phyloP scores from a whole-genome alignment of 1,140 invertebrate genomes.

The Argopecten irradians region DNA sequence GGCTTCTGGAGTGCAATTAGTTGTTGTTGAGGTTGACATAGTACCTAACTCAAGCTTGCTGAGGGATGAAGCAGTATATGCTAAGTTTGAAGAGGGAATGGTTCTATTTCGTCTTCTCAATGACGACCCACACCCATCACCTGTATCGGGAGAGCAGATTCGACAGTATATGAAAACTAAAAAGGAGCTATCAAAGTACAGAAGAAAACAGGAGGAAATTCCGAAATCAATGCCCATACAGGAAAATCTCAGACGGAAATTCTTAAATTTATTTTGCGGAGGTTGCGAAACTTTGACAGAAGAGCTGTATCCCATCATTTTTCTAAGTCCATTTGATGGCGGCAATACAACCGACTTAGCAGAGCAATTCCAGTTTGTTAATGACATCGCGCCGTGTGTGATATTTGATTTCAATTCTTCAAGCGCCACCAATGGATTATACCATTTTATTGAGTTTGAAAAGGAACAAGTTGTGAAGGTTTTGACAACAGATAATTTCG shows the following conservation, averaged over 20 bases:
- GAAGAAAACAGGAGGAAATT: slow-evolving; percentile 47
- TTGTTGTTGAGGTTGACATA: slow-evolving; percentile 59
- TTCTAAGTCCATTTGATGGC: slow-evolving; percentile 44
- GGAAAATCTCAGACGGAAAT: slow-evolving; percentile 34
- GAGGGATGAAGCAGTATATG: slow-evolving; percentile 48
- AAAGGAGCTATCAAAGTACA: slow-evolving; percentile 34
- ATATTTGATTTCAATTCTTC: slow-evolving; percentile 62
- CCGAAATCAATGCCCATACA: neutral
- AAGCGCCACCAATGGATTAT: slow-evolving; percentile 49
- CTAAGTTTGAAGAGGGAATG: too few species aligned
- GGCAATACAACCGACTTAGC: too few species aligned
- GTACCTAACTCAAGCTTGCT: slow-evolving; percentile 39
- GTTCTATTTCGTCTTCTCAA: too few species aligned
- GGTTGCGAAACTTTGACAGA: slow-evolving; percentile 35
- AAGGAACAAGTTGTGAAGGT: slow-evolving; percentile 54
- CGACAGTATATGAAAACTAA: slow-evolving; percentile 43
- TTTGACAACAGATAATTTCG: slow-evolving; percentile 59
- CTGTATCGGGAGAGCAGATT: slow-evolving; percentile 27
- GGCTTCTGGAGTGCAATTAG: neutral
- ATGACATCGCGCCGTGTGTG: slow-evolving; percentile 48
- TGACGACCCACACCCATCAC: neutral
- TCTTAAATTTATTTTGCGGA: slow-evolving; percentile 55
- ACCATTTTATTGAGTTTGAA: slow-evolving; percentile 47
- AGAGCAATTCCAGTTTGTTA: slow-evolving; percentile 49
- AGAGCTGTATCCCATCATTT: slow-evolving; percentile 47